phyloP scores from a whole-genome alignment of 2,113 vertebrate species.

The Lota lota region DNA sequence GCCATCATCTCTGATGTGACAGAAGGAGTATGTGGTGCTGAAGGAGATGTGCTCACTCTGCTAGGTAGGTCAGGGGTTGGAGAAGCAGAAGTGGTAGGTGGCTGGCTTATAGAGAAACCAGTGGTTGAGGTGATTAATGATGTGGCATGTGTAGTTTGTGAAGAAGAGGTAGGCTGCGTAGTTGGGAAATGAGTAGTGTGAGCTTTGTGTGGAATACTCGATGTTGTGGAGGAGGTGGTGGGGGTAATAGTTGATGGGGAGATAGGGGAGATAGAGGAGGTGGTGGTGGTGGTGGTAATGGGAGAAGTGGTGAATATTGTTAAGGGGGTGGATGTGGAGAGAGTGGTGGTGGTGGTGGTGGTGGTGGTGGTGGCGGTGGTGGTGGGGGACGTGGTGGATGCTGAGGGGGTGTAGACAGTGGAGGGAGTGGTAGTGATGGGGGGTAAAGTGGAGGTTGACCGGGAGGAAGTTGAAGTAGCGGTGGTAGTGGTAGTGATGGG shows the following conservation, averaged over 20 bases:
- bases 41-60: conserved; percentile 14
- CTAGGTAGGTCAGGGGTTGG: conserved; percentile 13
- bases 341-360: conserved; percentile 14
- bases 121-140: conserved; percentile 1
- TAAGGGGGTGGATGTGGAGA: conserved; percentile 9
- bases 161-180: background rate
- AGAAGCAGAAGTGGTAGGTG: conserved; percentile 6
- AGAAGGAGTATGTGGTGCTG: conserved; percentile 10
- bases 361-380: conserved; percentile 18
- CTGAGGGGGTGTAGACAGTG: background rate
- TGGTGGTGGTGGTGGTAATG: conserved; percentile 19
- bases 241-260: conserved; percentile 9
- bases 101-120: background rate
- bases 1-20: conserved; percentile 43
- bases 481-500: conserved; percentile 19
- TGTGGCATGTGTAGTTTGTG: conserved; percentile 9
- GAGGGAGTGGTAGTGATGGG: background rate
- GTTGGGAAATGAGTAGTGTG: conserved; percentile 20
- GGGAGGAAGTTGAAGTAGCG: background rate
- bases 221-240: conserved; percentile 6
- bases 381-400: conserved; percentile 1
- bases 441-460: background rate
- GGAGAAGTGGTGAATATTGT: conserved; percentile 22
- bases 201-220: conserved; percentile 6
- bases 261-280: background rate